These are phyloP conservation scores for Limosa lapponica DNA, from an alignment of 2,797 vertebrate genomes.

Conservation along the genomic window DNA sequence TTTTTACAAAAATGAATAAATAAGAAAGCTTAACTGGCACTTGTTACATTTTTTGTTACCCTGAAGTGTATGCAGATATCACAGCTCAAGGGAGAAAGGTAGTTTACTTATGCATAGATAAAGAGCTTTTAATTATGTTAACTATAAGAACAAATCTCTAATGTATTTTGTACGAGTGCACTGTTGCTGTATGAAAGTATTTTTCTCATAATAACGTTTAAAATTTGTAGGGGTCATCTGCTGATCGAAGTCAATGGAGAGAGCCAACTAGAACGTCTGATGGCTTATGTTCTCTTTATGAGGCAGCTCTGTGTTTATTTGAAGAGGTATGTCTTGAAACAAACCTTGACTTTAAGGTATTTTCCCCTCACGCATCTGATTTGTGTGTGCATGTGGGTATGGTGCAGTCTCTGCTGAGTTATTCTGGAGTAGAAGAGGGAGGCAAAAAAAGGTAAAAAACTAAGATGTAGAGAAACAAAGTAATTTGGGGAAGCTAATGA, in stretches of 20 bases:
- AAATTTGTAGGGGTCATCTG: conserved; percentile 89
- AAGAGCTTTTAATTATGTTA: not conserved
- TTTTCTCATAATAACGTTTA: conserved; percentile 20
- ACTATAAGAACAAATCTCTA: not conserved
- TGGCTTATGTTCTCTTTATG: conserved; percentile 93
- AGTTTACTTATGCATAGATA: not conserved
- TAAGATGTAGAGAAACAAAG: not conserved
- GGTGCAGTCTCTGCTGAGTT: not conserved
- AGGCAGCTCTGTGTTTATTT: conserved; percentile 93
- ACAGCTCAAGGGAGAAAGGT: not conserved
- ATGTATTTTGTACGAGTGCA: not conserved
- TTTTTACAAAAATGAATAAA: not conserved
- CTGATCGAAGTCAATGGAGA: conserved; percentile 95
- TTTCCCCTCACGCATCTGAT: not conserved
- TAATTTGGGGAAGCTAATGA: not conserved
- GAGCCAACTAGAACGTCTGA: conserved; percentile 92
- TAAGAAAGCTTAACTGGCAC: not conserved
- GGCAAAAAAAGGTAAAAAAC: not conserved
- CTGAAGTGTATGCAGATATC: not conserved
- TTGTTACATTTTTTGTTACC: not conserved
- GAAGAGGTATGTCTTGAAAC: conserved; percentile 85
- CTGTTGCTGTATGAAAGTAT: not conserved
- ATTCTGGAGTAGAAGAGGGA: not conserved
- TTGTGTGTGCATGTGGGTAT: not conserved
- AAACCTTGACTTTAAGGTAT: not conserved